These are phyloP conservation scores for Zelostemma sp. DNA, from an alignment of 1,140 invertebrate species.

Conservation along the genomic window DNA sequence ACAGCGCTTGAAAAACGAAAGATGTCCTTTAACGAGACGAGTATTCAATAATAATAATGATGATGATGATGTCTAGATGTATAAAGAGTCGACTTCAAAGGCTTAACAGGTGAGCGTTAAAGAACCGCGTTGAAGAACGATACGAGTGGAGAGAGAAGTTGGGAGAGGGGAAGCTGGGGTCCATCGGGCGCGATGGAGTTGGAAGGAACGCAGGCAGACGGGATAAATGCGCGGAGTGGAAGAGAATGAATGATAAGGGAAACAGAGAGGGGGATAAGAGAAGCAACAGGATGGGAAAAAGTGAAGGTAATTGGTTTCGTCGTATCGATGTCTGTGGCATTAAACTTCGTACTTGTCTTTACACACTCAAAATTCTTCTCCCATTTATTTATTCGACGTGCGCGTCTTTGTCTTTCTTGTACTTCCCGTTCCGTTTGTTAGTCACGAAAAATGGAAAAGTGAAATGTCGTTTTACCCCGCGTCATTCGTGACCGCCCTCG, in stretches of 20 bases:
- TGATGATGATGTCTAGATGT: constrained; percentile 42
- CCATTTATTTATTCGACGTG: constrained; percentile 57
- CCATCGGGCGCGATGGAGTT: constrained; percentile 14
- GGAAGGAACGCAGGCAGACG: constrained; percentile 10
- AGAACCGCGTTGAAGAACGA: constrained; percentile 24
- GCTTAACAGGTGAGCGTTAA: constrained; percentile 48
- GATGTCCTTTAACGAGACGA: constrained; percentile 52
- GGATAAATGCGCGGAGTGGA: constrained; percentile 8
- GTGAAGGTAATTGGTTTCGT: constrained; percentile 47
- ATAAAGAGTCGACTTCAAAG: constrained; percentile 60
- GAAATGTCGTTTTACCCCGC: constrained; percentile 1
- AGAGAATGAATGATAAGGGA: constrained; percentile 14
- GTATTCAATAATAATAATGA: constrained; percentile 64
- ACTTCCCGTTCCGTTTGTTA: too few species aligned
- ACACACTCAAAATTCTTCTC: constrained; percentile 60
- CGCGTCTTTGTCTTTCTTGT: constrained; percentile 41
- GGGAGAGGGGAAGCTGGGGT: constrained; percentile 28
- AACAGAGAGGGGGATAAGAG: constrained; percentile 23
- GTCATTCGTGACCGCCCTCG: neutral
- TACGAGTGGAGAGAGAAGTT: constrained; percentile 21
- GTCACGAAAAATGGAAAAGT: too few species aligned
- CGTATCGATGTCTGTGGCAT: constrained; percentile 58
- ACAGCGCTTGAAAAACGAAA: constrained; percentile 17
- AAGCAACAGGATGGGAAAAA: constrained; percentile 15
- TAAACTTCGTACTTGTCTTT: too few species aligned